Conservation (phyloP, 2,888 invertebrate genomes). For the Boloria selene region DNA sequence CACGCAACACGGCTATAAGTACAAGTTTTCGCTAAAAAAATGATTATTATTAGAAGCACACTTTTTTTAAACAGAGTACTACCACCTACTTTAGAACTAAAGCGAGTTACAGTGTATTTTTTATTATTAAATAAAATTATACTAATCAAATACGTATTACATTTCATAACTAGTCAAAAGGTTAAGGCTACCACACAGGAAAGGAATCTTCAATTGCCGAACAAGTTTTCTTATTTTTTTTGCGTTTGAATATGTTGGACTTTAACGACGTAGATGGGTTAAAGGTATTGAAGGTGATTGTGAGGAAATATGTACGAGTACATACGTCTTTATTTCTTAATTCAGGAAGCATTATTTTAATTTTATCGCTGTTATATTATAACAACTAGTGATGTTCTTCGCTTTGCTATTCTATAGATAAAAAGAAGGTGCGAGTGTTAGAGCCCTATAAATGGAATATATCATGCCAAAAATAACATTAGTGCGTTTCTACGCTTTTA, state of each 20-base stretch:
- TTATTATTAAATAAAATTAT: constrained; percentile 2
- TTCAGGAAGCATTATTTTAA: constrained; percentile 13
- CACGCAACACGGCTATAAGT: no score
- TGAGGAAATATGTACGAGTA: constrained; percentile 9
- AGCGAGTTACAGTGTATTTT: not conserved
- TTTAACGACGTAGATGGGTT: not conserved
- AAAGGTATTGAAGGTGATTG: constrained; percentile 14
- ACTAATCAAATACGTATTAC: not conserved
- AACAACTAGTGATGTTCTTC: no score
- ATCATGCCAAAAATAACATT: no score
- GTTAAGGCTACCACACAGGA: constrained; percentile 16
- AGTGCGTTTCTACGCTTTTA: no score
- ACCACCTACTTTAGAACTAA: no score
- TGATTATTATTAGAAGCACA: no score
- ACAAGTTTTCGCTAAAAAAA: no score
- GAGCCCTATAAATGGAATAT: no score
- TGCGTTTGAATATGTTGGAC: constrained; percentile 1
- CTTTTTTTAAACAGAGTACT: no score
- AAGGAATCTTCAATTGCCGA: constrained; percentile 21
- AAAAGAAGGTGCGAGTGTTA: no score
- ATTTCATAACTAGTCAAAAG: constrained; percentile 24
- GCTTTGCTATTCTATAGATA: no score
- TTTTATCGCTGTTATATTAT: not conserved
- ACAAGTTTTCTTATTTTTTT: constrained; percentile 24
- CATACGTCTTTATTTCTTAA: constrained; percentile 4